Evolutionary conservation across 2,888 invertebrate genomes (phyloP).

Genomic region (Sabellastarte sp.): DNA sequence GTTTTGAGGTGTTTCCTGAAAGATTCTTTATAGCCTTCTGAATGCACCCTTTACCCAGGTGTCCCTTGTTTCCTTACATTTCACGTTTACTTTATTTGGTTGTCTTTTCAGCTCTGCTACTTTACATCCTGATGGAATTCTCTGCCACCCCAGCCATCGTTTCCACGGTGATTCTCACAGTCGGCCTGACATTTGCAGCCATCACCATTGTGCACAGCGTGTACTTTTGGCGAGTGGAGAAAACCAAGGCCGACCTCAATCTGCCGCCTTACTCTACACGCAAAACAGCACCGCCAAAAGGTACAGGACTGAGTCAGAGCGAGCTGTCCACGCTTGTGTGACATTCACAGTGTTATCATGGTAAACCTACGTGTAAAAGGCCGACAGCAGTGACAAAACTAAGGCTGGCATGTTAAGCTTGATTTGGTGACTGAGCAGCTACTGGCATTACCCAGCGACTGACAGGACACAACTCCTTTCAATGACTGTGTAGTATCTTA

Average conservation of each 20-base stretch:
- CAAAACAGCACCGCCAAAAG: background rate
- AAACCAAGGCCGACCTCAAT: slow-evolving; percentile 41
- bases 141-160: slow-evolving; percentile 88
- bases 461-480: too few species aligned
- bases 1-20: slow-evolving; percentile 2
- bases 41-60: too few species aligned
- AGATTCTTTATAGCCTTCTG: background rate
- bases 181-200: slow-evolving; percentile 87
- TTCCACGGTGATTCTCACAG: slow-evolving; percentile 84
- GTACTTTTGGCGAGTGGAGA: slow-evolving; percentile 78
- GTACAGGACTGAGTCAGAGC: slow-evolving; percentile 3
- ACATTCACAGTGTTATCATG: too few species aligned
- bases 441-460: too few species aligned
- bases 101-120: slow-evolving; percentile 73
- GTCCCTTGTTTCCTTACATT: too few species aligned
- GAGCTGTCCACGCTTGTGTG: slow-evolving; percentile 28
- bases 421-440: too few species aligned
- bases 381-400: too few species aligned
- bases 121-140: slow-evolving; percentile 89
- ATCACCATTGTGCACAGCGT: slow-evolving; percentile 93
- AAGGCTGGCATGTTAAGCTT: too few species aligned
- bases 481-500: too few species aligned
- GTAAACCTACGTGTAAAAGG: too few species aligned
- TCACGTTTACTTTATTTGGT: too few species aligned
- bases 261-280: slow-evolving; percentile 4